These are phyloP conservation scores for Lobophora halterata DNA, from an alignment of 2,888 invertebrate genomes.

Conservation along the genomic window DNA sequence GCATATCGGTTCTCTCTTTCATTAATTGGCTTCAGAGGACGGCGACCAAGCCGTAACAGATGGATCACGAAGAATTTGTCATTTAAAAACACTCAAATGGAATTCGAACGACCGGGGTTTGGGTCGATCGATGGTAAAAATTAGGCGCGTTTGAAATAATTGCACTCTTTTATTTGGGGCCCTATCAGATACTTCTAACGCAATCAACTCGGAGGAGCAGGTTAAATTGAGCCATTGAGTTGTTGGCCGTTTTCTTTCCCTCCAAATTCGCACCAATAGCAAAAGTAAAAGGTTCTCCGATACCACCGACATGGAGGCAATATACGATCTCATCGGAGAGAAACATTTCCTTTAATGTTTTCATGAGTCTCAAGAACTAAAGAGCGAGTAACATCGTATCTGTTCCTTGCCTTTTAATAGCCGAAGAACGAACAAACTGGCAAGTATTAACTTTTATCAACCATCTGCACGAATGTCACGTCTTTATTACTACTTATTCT, in stretches of 20 bases:
- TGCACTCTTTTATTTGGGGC: constrained; percentile 54
- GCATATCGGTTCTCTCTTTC: constrained; percentile 62
- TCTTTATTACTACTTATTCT: constrained; percentile 79
- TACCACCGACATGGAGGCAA: constrained; percentile 66
- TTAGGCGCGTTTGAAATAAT: constrained; percentile 62
- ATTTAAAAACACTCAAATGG: constrained; percentile 56
- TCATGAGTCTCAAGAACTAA: constrained; percentile 71
- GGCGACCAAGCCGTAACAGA: constrained; percentile 53
- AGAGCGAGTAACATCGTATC: constrained; percentile 74
- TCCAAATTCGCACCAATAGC: constrained; percentile 69
- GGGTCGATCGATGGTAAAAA: constrained; percentile 56
- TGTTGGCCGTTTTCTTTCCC: constrained; percentile 71
- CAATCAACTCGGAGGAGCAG: constrained; percentile 55
- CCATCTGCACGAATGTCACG: constrained; percentile 78
- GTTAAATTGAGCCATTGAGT: constrained; percentile 74
- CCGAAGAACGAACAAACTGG: constrained; percentile 68
- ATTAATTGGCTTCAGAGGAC: constrained; percentile 65
- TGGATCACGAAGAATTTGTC: constrained; percentile 58
- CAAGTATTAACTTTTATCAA: constrained; percentile 77
- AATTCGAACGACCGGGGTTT: constrained; percentile 42
- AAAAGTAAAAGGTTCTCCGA: constrained; percentile 66
- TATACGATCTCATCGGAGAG: constrained; percentile 61
- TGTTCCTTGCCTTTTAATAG: constrained; percentile 73
- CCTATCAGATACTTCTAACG: constrained; percentile 56
- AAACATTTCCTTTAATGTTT: constrained; percentile 74